Evolutionary conservation across 2,888 invertebrate genomes (phyloP).

Genomic region (Alloplasta piceator): DNA sequence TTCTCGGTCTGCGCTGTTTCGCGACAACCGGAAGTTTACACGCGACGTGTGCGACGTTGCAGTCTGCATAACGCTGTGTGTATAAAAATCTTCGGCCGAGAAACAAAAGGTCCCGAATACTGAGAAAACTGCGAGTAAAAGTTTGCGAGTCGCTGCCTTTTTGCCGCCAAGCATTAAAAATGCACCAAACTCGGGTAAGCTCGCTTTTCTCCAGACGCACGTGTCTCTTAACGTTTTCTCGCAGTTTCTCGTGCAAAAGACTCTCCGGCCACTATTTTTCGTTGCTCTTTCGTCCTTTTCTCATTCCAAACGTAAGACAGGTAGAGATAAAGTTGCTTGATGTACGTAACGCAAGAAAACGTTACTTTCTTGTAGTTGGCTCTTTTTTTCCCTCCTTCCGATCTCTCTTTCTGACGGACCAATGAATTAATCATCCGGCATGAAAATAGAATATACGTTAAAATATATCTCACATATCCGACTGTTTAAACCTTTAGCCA

Average conservation of each 20-base stretch:
- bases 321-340: constrained; percentile 27
- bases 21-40: constrained; percentile 7
- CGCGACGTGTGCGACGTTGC: not conserved
- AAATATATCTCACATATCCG: no score
- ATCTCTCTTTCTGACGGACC: not conserved
- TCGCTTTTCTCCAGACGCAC: constrained; percentile 2
- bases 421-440: constrained; percentile 56
- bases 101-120: not conserved
- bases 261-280: not conserved
- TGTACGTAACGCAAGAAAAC: constrained; percentile 29
- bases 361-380: constrained; percentile 27
- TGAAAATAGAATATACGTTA: not conserved
- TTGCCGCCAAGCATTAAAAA: no score
- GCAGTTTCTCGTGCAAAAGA: constrained; percentile 2
- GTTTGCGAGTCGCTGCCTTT: not conserved
- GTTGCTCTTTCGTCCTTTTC: not conserved
- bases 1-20: constrained; percentile 7
- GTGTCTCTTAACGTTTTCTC: not conserved
- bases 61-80: not conserved
- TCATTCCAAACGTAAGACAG: constrained; percentile 20
- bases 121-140: not conserved
- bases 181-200: no score
- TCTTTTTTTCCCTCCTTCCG: not conserved
- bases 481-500: no score
- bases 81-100: not conserved